phyloP scores from a whole-genome alignment of 1,140 invertebrate genomes.

The Neodiprion lecontei region DNA sequence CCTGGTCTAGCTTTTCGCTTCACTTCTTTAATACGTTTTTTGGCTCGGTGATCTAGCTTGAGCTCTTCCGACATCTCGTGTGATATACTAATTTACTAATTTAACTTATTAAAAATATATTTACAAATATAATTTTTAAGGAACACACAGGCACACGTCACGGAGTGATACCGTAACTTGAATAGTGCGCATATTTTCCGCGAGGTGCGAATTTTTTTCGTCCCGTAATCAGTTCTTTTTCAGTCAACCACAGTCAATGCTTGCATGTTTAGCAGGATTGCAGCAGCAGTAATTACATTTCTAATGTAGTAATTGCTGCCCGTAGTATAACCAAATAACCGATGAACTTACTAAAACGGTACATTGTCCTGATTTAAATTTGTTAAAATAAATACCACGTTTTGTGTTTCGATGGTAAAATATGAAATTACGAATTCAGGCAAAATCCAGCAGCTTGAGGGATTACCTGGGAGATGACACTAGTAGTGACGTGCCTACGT shows the following conservation, averaged over 20 bases:
- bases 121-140: conserved; percentile 34
- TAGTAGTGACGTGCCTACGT: conserved; percentile 33
- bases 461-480: not conserved
- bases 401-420: no score
- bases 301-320: no score
- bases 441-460: not conserved
- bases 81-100: conserved; percentile 33
- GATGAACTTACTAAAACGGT: no score
- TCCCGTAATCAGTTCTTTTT: no score
- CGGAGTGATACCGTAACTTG: conserved; percentile 28
- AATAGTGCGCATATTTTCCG: conserved; percentile 34
- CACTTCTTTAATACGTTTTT: conserved; percentile 85
- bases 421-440: no score
- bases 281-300: no score
- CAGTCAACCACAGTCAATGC: no score
- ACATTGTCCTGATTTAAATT: no score
- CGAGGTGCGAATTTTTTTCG: conserved; percentile 23
- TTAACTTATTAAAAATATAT: conserved; percentile 39
- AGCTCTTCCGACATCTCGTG: conserved; percentile 48
- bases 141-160: conserved; percentile 33
- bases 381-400: no score
- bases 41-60: conserved; percentile 75
- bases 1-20: conserved; percentile 89
- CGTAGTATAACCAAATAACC: no score
- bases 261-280: no score